Evolutionary conservation across 2,113 vertebrate species (phyloP).

Genomic region (Anseranas semipalmata): DNA sequence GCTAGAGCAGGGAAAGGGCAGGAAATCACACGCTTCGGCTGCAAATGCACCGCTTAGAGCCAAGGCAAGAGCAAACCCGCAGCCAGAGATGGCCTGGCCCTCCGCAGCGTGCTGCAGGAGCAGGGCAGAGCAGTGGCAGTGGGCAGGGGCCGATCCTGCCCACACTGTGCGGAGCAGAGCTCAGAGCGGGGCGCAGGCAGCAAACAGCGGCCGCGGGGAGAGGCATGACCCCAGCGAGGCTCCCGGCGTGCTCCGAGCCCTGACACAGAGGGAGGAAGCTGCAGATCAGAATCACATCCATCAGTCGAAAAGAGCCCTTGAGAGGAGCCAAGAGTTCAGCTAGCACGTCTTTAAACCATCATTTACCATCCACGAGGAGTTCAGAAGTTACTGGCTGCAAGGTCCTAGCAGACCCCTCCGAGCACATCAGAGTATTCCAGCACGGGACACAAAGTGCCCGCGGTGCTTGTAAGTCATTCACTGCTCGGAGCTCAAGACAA

Average conservation of each 20-base stretch:
- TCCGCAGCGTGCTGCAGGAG: no score
- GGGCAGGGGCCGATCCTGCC: background rate
- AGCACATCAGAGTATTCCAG: background rate
- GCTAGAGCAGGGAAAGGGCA: background rate
- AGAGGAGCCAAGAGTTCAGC: background rate
- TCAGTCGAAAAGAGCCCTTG: background rate
- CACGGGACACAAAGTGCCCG: accelerated
- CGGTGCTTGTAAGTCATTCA: accelerated
- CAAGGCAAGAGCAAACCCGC: background rate
- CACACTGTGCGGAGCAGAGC: no score
- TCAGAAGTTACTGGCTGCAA: background rate
- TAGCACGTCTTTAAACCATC: accelerated
- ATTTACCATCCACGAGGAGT: background rate
- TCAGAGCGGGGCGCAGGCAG: background rate
- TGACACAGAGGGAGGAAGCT: background rate
- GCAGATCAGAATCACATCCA: background rate
- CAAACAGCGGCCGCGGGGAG: no score
- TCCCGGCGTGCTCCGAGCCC: background rate
- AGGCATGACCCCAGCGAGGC: background rate
- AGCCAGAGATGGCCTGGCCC: background rate
- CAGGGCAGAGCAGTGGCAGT: no score
- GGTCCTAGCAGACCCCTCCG: background rate
- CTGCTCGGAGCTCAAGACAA: background rate
- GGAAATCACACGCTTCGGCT: background rate
- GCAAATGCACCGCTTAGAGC: background rate